Evolutionary conservation across 2,797 vertebrate genomes (phyloP).

Genomic region (Anguilla megastoma): DNA sequence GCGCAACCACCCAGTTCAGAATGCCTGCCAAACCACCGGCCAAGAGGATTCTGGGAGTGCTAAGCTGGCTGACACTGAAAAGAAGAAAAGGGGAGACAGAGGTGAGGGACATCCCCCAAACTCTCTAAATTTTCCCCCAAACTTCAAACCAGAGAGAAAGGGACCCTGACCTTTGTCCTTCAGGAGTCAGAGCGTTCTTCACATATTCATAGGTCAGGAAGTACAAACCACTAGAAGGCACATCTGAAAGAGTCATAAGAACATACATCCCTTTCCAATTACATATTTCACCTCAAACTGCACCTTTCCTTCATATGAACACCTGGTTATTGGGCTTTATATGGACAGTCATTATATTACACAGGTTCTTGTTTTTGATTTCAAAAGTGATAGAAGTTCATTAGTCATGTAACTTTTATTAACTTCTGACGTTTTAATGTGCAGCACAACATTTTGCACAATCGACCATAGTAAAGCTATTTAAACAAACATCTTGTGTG

Average conservation of each 20-base stretch:
- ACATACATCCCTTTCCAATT: constrained; percentile 10
- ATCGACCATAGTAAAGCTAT: background rate
- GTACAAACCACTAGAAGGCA: constrained; percentile 73
- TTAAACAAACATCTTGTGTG: too few relatives aligned
- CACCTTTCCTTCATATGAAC: too few relatives aligned
- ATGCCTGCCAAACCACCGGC: constrained; percentile 74
- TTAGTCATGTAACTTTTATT: too few relatives aligned
- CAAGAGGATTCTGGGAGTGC: constrained; percentile 69
- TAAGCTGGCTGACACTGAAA: constrained; percentile 66
- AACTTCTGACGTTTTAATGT: too few relatives aligned
- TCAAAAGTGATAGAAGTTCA: too few relatives aligned
- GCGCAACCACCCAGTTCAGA: constrained; percentile 74
- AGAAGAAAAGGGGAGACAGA: background rate
- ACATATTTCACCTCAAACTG: background rate
- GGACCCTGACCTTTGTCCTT: constrained; percentile 68
- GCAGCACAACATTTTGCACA: background rate
- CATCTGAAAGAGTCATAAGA: constrained; percentile 57
- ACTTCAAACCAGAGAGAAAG: background rate
- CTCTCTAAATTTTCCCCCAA: background rate
- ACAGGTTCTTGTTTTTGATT: too few relatives aligned
- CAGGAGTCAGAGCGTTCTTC: constrained; percentile 67
- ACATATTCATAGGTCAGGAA: constrained; percentile 74
- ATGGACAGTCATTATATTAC: too few relatives aligned
- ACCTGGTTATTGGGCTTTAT: too few relatives aligned
- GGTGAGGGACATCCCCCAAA: background rate